Evolutionary conservation across 2,888 invertebrate genomes (phyloP), one percentile per base, ranked within the genome.

Genomic region (Drosophila emarginata): DNA sequence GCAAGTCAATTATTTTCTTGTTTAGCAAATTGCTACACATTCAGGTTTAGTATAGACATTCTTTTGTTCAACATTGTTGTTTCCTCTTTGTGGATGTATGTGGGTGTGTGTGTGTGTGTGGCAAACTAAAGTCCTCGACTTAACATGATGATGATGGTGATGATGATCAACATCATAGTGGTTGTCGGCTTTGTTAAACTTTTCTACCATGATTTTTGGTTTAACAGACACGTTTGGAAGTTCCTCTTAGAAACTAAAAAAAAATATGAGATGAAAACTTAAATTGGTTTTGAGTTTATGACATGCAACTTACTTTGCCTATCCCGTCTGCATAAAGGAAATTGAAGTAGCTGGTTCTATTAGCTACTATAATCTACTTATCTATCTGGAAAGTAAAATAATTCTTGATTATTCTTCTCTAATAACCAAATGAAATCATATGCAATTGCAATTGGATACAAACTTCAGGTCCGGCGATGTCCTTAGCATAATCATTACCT

Each of bases 1-100:
- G 69, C 77, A 80, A 84, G 87, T 84, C 86, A 84, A 88, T 84
- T 84, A 84, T 86, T 84, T 82, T 80, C 74, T 78, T 86, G 78
- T 80, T 88, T 77, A 72, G 72, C 78, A 84, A 88, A 88, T 84
- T 88, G 87, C 75, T 77, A 67, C 74, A 85, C 78, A 78, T 82
- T 77, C 80, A 76, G 66, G 63, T 74, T 81, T 73, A 64, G 70
- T 73, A 67, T 61, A 77, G 60, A 74, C 74, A 69, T 57, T 64
- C 56, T 54, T 57, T 66, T 72, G 64, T 54, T 63, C 39, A 71
- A 72, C 61, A 73, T 74, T 67, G 62, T 45, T 64, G 14, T 52
- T 68, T 40, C 51, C 52, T 37, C 57, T 69, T 58, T 64, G 36
- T 32, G 60, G 32, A 28, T 50, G 9, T 36, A 36, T 53, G 14